phyloP scores from a whole-genome alignment of 2,888 invertebrate species.

The Bellardia bayeri region DNA sequence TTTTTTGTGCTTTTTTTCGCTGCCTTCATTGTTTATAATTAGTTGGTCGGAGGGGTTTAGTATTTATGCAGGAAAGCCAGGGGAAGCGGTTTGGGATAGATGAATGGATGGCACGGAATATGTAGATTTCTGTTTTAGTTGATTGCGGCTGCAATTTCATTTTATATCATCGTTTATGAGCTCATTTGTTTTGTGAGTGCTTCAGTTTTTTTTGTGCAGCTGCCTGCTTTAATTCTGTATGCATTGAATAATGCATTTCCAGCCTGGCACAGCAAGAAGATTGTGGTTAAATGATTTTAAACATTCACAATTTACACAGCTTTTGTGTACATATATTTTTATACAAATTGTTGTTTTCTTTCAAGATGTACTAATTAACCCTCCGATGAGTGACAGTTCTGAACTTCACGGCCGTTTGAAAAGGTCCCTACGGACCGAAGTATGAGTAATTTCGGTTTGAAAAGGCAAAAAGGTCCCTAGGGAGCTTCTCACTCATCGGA shows the following conservation, averaged over 20 bases:
- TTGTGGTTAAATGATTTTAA: not conserved
- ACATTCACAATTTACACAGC: not conserved
- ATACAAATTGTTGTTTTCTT: not conserved
- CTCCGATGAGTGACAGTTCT: too few species aligned
- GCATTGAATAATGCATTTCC: conserved; percentile 3
- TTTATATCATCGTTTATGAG: conserved; percentile 33
- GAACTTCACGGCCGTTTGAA: too few species aligned
- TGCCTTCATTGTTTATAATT: conserved; percentile 38
- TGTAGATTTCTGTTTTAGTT: not conserved
- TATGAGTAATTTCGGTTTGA: too few species aligned
- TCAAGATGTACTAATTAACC: not conserved
- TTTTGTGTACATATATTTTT: not conserved
- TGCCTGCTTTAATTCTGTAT: not conserved
- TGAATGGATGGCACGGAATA: not conserved
- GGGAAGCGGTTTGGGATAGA: not conserved
- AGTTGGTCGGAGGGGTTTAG: not conserved
- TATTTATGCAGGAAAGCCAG: not conserved
- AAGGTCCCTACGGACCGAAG: too few species aligned
- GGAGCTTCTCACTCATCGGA: too few species aligned
- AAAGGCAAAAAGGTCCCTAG: too few species aligned
- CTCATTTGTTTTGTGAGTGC: conserved; percentile 8
- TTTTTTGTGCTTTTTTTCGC: not conserved
- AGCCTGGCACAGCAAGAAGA: not conserved
- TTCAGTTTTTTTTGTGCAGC: not conserved
- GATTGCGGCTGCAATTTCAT: conserved; percentile 35